Evolutionary conservation across 2,797 vertebrate genomes (phyloP), one percentile per base, ranked within the genome.

Genomic region (Amblyopsis hoosieri): DNA sequence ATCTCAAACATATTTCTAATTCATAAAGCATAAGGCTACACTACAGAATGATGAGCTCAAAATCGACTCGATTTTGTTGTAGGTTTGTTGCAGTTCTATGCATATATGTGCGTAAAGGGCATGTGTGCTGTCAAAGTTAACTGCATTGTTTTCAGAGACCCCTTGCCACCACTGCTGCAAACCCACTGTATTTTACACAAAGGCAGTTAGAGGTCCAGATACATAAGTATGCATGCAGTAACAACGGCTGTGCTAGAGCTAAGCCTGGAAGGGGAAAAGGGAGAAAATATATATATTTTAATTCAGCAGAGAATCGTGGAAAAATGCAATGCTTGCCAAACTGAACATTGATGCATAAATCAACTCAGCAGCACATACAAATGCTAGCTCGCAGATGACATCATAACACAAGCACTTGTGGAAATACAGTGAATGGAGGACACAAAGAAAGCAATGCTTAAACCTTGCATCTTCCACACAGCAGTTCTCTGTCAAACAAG

Each of bases 281-380:
- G 54, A 42, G 12, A 9, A 13, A n/a, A 9, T 29, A 33, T n/a
- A 31, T 6, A 54, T 5, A 12, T 66, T 64, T 58, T 60, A 78
- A 70, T 57, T 65, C 37, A 50, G 54, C 48, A 58, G 14, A 45
- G 61, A 66, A 56, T 11, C 62, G 50, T 65, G 69, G 54, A 73
- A 62, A 66, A 12, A 65, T 54, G 62, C 64, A 55, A 67, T 57
- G 58, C 74, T 72, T 55, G 65, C 74, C 62, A 81, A 86, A 87
- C 90, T 89, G 90, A 84, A 89, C 91, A 85, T 85, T 85, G 85
- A 94, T 79, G 90, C 91, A 89, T 91, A 92, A 93, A 92, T 91
- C 90, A 92, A 17, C 69, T 58, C 56, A 72, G 45, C 71, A 29
- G 14, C 62, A 71, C 12, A 45, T 45, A 45, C 46, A 54, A 67